Evolutionary conservation across 2,113 vertebrate genomes (phyloP), one percentile per base, ranked within the genome.

Genomic region (Hystrix cristata): DNA sequence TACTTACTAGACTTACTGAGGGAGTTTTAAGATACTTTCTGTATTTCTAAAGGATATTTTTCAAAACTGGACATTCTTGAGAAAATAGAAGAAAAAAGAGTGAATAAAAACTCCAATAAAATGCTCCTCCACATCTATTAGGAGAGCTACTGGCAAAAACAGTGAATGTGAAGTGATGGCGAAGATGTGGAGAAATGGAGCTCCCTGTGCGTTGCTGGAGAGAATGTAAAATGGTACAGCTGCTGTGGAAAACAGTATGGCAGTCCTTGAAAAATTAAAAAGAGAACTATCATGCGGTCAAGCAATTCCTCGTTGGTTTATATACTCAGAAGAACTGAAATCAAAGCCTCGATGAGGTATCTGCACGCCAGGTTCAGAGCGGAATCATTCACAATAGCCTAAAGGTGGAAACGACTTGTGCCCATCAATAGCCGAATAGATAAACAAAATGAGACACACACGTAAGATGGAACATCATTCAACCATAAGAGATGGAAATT

Each of bases 71-170:
- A 96, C 15, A 85, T 27, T 90, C 15, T 78, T 93, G 59, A 65
- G 43, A 93, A 95, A 96, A 87, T 7, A 82, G n/a, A 87, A 84
- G 34, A 74, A 78, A 72, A 64, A 57, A 59, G 15, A 69, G 43
- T 55, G 43, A 51, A 59, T 48, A 71, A 65, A 55, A 81, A 7
- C 14, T n/a, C 65, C 38, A 87, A 5, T 43, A 69, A 78, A 25
- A 46, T 29, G 62, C 7, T 4, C 46, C 19, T 6, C 59, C 80
- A 62, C 0, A 29, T 21, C 1, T 43, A 60, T 21, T 3, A 48
- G 5, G 10, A 57, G 51, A 18, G 10, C 48, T 46, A 48, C 59
- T 43, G 48, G 72, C 7, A 69, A 64, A 72, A 59, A 12, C 29
- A 86, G 5, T 60, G 48, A 87, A 71, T 55, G 29, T 11, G 19